These are phyloP conservation scores for Lepidochrysops patricia DNA, from an alignment of 2,888 invertebrate species.

Conservation along the genomic window DNA sequence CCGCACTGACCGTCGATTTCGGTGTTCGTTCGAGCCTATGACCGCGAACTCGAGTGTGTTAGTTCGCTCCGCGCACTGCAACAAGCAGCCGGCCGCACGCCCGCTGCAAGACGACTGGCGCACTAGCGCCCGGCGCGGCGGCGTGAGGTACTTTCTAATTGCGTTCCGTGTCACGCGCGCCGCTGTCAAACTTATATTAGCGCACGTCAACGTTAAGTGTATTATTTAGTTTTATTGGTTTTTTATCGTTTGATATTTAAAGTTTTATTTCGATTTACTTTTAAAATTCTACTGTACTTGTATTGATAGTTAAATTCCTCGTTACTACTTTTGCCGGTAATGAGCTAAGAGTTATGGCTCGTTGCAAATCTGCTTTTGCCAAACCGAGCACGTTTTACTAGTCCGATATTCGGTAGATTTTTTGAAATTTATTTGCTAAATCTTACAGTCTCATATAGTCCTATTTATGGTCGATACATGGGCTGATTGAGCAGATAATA, in stretches of 20 bases:
- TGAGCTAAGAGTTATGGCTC: background rate
- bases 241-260: conserved; percentile 3
- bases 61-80: conserved; percentile 70
- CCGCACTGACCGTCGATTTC: conserved; percentile 75
- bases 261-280: background rate
- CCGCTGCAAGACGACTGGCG: conserved; percentile 70
- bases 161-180: conserved; percentile 48
- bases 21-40: conserved; percentile 74
- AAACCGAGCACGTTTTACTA: background rate
- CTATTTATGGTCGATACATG: too few relatives aligned
- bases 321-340: background rate
- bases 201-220: conserved; percentile 7
- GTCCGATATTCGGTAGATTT: too few relatives aligned
- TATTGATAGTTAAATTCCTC: background rate
- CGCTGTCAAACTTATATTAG: conserved; percentile 14
- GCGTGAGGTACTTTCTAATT: conserved; percentile 46
- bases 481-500: too few relatives aligned
- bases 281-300: background rate
- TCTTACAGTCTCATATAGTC: too few relatives aligned
- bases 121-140: conserved; percentile 61
- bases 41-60: conserved; percentile 72
- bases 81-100: conserved; percentile 71
- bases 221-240: background rate
- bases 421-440: too few relatives aligned
- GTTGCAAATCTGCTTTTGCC: background rate